Evolutionary conservation across 2,797 vertebrate genomes (phyloP).

Genomic region (Delichon dasypus): DNA sequence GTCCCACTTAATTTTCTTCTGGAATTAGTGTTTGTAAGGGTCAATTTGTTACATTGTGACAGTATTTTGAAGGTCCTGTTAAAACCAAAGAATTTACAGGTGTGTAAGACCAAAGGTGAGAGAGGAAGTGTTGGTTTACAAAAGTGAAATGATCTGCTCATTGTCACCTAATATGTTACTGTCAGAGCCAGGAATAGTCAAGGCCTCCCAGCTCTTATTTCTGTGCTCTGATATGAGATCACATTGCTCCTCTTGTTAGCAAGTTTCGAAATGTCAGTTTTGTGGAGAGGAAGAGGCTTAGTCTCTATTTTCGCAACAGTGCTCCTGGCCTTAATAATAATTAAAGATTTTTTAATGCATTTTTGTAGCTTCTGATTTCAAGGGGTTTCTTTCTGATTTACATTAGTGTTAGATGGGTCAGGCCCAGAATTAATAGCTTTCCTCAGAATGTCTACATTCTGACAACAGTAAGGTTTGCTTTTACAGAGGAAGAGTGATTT

Average conservation of each 20-base stretch:
- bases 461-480: background rate
- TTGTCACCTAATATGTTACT: constrained; percentile 18
- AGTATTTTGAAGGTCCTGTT: background rate
- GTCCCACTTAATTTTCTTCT: background rate
- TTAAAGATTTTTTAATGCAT: background rate
- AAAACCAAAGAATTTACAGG: background rate
- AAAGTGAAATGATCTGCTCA: background rate
- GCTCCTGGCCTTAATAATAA: background rate
- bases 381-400: background rate
- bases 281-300: background rate
- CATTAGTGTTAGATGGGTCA: background rate
- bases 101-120: background rate
- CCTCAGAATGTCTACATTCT: background rate
- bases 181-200: background rate
- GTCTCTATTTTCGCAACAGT: background rate
- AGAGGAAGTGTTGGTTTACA: background rate
- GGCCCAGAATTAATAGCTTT: background rate
- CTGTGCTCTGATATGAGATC: background rate
- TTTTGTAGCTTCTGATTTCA: background rate
- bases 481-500: background rate
- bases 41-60: background rate
- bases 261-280: background rate
- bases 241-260: background rate
- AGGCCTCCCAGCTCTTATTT: background rate
- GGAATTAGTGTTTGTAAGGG: background rate